Evolutionary conservation across 2,797 vertebrate genomes (phyloP), one percentile per base, ranked within the genome.

Genomic region (Gouania willdenowi): DNA sequence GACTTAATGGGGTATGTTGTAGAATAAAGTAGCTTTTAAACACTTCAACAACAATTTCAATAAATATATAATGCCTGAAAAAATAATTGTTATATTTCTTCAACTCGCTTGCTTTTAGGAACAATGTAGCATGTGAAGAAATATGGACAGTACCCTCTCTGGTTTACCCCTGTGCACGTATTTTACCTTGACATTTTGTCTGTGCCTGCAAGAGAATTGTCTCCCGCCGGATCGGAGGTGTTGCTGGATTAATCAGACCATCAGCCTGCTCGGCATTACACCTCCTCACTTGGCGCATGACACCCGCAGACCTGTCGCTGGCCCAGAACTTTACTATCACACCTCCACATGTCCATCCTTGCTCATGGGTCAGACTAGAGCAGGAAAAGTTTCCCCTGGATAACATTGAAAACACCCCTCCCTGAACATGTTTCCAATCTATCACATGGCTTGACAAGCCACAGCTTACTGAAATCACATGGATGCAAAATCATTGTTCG

Each of bases 201-300:
- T 29, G 23, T 38, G 33, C 8, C 53, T 38, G 41, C 6, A 41
- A 60, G 59, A 56, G 12, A 48, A 43, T 21, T 54, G 32, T 37
- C 21, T 73, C 75, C 63, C 59, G 5, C 36, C 4, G 66, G 63
- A 75, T 35, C 32, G 2, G 44, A 82, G 79, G 82, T 86, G 79
- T 81, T 77, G 71, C 80, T 79, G 53, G 65, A 66, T 79, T 80
- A 77, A 83, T 84, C 76, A 82, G 46, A 41, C 60, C 54, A 36
- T 74, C 53, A 73, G 65, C 69, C 74, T 62, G 71, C 77, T 63
- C 29, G 31, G 28, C 25, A 70, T 74, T 83, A 85, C 70, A 82
- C 71, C 66, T 75, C 43, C 55, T 21, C 51, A 73, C 67, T 69
- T 61, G 49, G 39, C 25, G n/a, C 44, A 66, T 28, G 60, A 53